Percentiles rank a stretch among this genome's conserved stretches.
phyloP scores from a whole-genome alignment of 2,113 vertebrate species.

The Chitala chitala region DNA sequence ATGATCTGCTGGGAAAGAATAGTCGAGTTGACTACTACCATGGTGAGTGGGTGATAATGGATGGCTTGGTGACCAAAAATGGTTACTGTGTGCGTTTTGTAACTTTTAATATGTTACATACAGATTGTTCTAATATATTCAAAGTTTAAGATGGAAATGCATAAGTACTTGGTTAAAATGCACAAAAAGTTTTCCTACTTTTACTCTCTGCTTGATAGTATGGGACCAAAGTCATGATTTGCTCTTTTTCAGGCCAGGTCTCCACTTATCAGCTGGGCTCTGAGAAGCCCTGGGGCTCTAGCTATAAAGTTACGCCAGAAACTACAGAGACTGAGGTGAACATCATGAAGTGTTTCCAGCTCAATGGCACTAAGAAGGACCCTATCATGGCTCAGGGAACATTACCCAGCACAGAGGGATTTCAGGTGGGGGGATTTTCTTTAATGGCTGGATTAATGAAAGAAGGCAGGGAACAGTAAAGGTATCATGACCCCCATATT shows the following conservation, averaged over 20 bases:
- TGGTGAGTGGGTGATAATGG: slow-evolving; percentile 42
- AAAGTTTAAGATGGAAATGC: neutral
- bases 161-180: neutral
- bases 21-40: slow-evolving; percentile 67
- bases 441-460: no score
- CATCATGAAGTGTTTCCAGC: slow-evolving; percentile 68
- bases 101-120: no score
- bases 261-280: slow-evolving; percentile 63
- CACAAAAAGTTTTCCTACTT: neutral
- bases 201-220: neutral
- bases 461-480: no score
- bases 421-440: slow-evolving; percentile 71
- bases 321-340: slow-evolving; percentile 67
- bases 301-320: slow-evolving; percentile 66
- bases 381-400: slow-evolving; percentile 50
- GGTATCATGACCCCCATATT: no score
- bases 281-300: slow-evolving; percentile 49
- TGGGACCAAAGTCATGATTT: neutral
- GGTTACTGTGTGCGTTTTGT: no score
- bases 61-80: no score
- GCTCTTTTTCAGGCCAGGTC: slow-evolving; percentile 58
- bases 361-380: slow-evolving; percentile 64
- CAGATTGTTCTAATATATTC: no score
- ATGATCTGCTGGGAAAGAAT: slow-evolving; percentile 56
- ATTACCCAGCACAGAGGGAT: slow-evolving; percentile 55